These are phyloP conservation scores for Congeria kusceri DNA, from an alignment of 2,888 invertebrate genomes.

Conservation along the genomic window DNA sequence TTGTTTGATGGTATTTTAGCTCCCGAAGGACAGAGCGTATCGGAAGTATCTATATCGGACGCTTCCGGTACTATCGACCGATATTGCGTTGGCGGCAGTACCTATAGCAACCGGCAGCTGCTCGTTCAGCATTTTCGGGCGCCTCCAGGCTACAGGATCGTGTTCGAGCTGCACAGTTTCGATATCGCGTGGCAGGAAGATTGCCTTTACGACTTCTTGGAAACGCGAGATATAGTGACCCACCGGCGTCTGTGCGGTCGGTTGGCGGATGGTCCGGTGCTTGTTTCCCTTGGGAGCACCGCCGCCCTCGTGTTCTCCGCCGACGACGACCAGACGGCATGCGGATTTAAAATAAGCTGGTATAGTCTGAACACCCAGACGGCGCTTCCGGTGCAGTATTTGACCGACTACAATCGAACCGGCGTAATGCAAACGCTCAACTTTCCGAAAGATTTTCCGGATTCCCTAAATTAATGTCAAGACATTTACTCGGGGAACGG, in stretches of 20 bases:
- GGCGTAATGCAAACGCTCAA: constrained; percentile 90
- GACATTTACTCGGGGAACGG: constrained; percentile 86
- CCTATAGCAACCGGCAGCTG: constrained; percentile 53
- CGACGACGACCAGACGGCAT: constrained; percentile 55
- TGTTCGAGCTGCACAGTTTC: constrained; percentile 42
- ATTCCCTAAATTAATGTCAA: constrained; percentile 90
- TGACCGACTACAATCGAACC: neutral
- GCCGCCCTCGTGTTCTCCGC: constrained; percentile 54
- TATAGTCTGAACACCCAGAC: constrained; percentile 4
- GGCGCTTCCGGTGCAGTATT: constrained; percentile 1
- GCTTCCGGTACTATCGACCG: constrained; percentile 11
- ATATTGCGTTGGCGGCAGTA: constrained; percentile 5
- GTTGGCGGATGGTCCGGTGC: constrained; percentile 5
- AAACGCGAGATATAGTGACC: constrained; percentile 31
- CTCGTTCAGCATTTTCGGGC: constrained; percentile 37
- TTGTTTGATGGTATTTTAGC: no score
- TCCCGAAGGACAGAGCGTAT: neutral
- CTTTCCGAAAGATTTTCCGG: constrained; percentile 90
- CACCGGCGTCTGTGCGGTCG: constrained; percentile 49
- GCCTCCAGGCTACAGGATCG: constrained; percentile 32
- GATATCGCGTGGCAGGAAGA: constrained; percentile 65
- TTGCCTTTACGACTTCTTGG: constrained; percentile 68
- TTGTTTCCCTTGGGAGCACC: constrained; percentile 35
- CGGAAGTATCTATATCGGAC: neutral
- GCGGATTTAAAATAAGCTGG: constrained; percentile 64